These are phyloP conservation scores for Rhodophaea formosa DNA, from an alignment of 2,888 invertebrate genomes.

Conservation along the genomic window DNA sequence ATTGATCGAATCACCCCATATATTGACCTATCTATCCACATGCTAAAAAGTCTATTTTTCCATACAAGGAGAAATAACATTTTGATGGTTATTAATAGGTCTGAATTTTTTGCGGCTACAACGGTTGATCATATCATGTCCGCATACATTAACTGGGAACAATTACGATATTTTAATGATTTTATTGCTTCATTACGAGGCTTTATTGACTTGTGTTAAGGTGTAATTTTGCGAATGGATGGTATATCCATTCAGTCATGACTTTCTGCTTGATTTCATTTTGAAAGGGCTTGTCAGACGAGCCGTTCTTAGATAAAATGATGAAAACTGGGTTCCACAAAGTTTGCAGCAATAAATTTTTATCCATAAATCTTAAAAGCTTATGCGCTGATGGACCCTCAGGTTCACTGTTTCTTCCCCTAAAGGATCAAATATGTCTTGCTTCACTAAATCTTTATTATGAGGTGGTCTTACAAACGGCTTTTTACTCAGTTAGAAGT, in stretches of 20 bases:
- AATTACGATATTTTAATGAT: constrained; percentile 14
- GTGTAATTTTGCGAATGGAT: not conserved
- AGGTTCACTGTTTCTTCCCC: too few relatives aligned
- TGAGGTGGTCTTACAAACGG: too few relatives aligned
- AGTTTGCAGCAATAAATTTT: too few relatives aligned
- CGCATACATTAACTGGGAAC: constrained; percentile 8
- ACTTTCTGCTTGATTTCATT: constrained; percentile 13
- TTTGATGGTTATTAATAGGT: constrained; percentile 11
- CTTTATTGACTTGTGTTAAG: not conserved
- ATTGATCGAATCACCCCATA: not conserved
- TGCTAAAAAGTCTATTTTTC: not conserved
- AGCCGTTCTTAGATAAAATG: not conserved
- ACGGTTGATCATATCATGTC: constrained; percentile 9
- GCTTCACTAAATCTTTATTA: too few relatives aligned
- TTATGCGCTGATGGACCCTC: too few relatives aligned
- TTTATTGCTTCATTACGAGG: constrained; percentile 1
- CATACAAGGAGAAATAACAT: not conserved
- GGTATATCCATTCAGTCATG: constrained; percentile 6
- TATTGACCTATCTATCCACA: not conserved
- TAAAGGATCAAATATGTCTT: too few relatives aligned
- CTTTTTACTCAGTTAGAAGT: too few relatives aligned
- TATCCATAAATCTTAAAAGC: too few relatives aligned
- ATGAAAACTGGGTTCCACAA: too few relatives aligned
- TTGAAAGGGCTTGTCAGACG: not conserved
- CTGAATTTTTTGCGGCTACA: not conserved